These are phyloP conservation scores for Cyclina sinensis DNA, from an alignment of 1,140 invertebrate genomes.

Conservation along the genomic window DNA sequence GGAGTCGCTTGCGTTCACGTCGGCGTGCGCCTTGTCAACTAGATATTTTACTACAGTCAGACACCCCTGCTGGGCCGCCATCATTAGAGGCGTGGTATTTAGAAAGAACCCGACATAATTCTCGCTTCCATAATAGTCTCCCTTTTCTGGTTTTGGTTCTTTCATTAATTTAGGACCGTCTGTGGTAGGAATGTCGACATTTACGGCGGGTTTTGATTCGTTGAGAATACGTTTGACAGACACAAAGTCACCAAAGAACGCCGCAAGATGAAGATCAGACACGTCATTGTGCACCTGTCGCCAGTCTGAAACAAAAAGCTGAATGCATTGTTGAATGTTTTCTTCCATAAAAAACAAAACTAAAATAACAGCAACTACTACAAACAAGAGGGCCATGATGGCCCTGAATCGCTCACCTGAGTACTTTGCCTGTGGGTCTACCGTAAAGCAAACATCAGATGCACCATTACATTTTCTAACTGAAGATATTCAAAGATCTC, in stretches of 20 bases:
- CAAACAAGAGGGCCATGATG: no score
- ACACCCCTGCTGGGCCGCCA: conserved; percentile 62
- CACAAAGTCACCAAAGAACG: conserved; percentile 40
- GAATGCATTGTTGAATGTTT: no score
- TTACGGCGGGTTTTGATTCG: background rate
- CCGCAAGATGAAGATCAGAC: conserved; percentile 44
- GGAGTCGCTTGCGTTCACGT: conserved; percentile 50
- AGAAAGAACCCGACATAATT: conserved; percentile 59
- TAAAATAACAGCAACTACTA: no score
- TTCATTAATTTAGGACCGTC: conserved; percentile 64
- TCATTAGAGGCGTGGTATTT: conserved; percentile 65
- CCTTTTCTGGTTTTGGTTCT: background rate
- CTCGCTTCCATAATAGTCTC: background rate
- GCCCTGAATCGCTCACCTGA: no score
- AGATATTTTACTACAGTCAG: conserved; percentile 48
- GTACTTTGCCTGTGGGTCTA: no score
- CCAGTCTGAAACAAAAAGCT: conserved; percentile 37
- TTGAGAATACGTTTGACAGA: conserved; percentile 41
- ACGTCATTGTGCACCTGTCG: background rate
- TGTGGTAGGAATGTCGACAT: background rate
- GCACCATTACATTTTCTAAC: no score
- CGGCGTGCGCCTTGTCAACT: conserved; percentile 24
- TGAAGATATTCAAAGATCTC: no score
- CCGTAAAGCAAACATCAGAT: no score
- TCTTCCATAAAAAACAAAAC: no score